Evolutionary conservation across 2,113 vertebrate genomes (phyloP).

Genomic region (Ramphastos sulfuratus): DNA sequence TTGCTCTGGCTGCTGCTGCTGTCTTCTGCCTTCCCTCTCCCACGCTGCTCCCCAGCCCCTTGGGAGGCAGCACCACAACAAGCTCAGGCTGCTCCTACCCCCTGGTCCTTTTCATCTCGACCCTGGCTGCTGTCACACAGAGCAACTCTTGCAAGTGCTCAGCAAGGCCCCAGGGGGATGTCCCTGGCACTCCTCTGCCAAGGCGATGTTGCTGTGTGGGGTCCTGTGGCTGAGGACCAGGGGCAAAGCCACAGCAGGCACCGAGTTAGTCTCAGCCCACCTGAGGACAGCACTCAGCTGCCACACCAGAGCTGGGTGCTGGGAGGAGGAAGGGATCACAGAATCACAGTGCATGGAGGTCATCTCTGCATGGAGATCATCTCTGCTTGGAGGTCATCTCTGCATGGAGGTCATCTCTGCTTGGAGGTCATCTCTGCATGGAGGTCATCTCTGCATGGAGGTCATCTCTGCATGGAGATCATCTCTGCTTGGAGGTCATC

Average conservation of each 20-base stretch:
- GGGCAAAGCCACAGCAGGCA: background rate
- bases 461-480: background rate
- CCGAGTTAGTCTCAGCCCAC: fast-evolving
- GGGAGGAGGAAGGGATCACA: background rate
- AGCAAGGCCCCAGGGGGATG: background rate
- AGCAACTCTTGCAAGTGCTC: background rate
- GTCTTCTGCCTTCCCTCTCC: slow-evolving; percentile 12
- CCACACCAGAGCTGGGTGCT: background rate
- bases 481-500: too few species aligned
- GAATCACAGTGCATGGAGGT: background rate
- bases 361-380: too few species aligned
- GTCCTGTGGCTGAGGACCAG: fast-evolving
- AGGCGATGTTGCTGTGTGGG: background rate
- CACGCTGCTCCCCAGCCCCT: background rate
- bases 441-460: background rate
- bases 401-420: too few species aligned
- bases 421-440: too few species aligned
- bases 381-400: too few species aligned
- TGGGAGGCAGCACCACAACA: background rate
- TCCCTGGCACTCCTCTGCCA: background rate
- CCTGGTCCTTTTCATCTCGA: background rate
- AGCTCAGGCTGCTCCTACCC: background rate
- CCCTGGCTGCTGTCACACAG: background rate
- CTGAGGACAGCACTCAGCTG: background rate
- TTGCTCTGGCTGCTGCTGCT: slow-evolving; percentile 23